Base-by-base conservation (phyloP, 2,888 invertebrate genomes). In the Leptopilina syphax region DNA sequence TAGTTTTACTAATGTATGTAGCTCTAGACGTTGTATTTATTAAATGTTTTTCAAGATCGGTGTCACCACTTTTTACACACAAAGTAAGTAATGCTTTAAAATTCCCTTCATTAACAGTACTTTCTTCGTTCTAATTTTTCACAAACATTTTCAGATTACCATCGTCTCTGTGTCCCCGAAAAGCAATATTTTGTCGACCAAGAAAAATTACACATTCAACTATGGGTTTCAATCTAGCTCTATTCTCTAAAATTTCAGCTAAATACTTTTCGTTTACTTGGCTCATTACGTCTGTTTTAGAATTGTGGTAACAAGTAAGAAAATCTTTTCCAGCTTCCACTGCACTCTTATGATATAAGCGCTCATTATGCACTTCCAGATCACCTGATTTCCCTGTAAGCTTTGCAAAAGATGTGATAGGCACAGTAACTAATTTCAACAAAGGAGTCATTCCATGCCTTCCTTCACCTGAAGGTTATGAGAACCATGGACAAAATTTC, bases 1-100 rank as follows among this genome's bases (percentile, higher is more conserved):
- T 77, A 12, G 81, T 82, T 76, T 82, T 79, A 12, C 76, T 79
- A 34, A 82, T 81, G 60, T 80, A 82, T 24, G 84, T 84, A 12
- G 83, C 83, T 54, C 78, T 77, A 12, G 60, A 78, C 12, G 82
- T 10, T 10, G 70, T 34, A 34, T 34, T 81, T 81, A 78, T 76
- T 3, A 84, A 65, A 65, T 82, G 80, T 24, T 12, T 18, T 41
- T 77, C 50, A 12, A 81, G 68, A 18, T 18, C 10, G 50, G 57
- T 60, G 65, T 81, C 80, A 13, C 73, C 77, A 34, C 60, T 60
- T 27, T 67, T 10, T 24, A 68, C 70, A 44, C 77, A 34, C 10
- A 77, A 77, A 18, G 24, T 18, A 10, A 77, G 65, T n/a, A 44
- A 18, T 77, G 63, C 77, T 24, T 65, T 13, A 27, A 65, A 41